These are phyloP conservation scores for Hololepta plana DNA, from an alignment of 2,888 invertebrate genomes.

Conservation along the genomic window DNA sequence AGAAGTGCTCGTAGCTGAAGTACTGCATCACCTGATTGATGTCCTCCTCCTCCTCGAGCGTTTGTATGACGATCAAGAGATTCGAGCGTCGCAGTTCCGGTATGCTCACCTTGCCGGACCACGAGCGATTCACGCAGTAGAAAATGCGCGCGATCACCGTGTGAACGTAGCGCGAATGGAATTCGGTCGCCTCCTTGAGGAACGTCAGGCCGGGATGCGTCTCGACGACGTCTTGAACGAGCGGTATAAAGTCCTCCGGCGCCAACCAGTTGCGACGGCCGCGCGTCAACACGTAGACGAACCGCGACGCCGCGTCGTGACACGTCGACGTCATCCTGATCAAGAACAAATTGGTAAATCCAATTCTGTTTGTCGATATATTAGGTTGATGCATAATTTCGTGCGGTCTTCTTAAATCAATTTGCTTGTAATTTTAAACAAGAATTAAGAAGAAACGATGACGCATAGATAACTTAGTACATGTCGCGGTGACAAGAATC, in stretches of 20 bases:
- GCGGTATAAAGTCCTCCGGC: constrained; percentile 83
- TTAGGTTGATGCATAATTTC: too few relatives aligned
- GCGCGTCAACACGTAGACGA: constrained; percentile 68
- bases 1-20: constrained; percentile 98
- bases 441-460: too few relatives aligned
- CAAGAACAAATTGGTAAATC: constrained; percentile 13
- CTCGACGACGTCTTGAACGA: constrained; percentile 96
- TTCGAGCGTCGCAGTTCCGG: constrained; percentile 83
- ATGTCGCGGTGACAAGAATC: too few relatives aligned
- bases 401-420: too few relatives aligned
- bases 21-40: constrained; percentile 85
- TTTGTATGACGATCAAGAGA: constrained; percentile 61
- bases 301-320: constrained; percentile 78
- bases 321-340: constrained; percentile 61
- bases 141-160: constrained; percentile 97
- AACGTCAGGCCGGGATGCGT: constrained; percentile 95
- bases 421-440: too few relatives aligned
- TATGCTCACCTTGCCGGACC: constrained; percentile 82
- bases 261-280: constrained; percentile 48
- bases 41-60: constrained; percentile 89
- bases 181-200: constrained; percentile 93
- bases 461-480: too few relatives aligned
- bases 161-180: constrained; percentile 96
- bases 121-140: constrained; percentile 91
- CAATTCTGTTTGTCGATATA: too few relatives aligned